A percentile compares a stretch with the other conserved stretches of the same genome.
Evolutionary conservation across 2,797 vertebrate genomes (phyloP).

Genomic region (Knipowitschia caucasica): DNA sequence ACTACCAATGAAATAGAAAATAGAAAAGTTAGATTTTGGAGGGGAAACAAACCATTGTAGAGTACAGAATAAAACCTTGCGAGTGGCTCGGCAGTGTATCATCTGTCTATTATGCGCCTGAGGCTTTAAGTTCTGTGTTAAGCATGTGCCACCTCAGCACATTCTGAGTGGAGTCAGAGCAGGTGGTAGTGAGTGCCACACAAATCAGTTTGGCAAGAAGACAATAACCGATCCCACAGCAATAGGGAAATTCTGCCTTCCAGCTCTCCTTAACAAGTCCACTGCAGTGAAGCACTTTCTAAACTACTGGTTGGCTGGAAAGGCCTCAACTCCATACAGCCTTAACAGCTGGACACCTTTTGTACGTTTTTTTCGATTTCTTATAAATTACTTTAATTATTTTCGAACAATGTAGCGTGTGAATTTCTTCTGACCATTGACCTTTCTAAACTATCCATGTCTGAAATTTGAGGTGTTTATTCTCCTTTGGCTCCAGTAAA

Average conservation of each 20-base stretch:
- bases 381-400: slow-evolving; percentile 12
- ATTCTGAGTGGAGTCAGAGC: slow-evolving; percentile 28
- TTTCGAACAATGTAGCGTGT: slow-evolving; percentile 6
- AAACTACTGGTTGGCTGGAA: slow-evolving; percentile 19
- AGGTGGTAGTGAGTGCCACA: slow-evolving; percentile 26
- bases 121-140: slow-evolving; percentile 40
- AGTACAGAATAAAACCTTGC: slow-evolving; percentile 17
- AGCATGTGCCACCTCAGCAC: slow-evolving; percentile 43
- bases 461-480: slow-evolving; percentile 7
- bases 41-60: neutral
- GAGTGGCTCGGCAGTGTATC: slow-evolving; percentile 21
- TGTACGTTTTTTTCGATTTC: neutral
- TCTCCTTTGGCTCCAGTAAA: slow-evolving; percentile 16
- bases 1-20: neutral
- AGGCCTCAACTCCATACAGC: slow-evolving; percentile 10
- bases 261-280: slow-evolving; percentile 30
- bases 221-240: slow-evolving; percentile 43
- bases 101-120: slow-evolving; percentile 10
- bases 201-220: slow-evolving; percentile 50
- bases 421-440: slow-evolving; percentile 17
- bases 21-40: neutral
- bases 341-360: neutral
- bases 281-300: slow-evolving; percentile 23
- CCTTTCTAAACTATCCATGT: neutral
- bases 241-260: slow-evolving; percentile 26